A percentile compares a stretch with the other conserved stretches of the same genome.
Evolutionary conservation across 2,797 vertebrate species (phyloP).

Genomic region (Nannoperca australis): DNA sequence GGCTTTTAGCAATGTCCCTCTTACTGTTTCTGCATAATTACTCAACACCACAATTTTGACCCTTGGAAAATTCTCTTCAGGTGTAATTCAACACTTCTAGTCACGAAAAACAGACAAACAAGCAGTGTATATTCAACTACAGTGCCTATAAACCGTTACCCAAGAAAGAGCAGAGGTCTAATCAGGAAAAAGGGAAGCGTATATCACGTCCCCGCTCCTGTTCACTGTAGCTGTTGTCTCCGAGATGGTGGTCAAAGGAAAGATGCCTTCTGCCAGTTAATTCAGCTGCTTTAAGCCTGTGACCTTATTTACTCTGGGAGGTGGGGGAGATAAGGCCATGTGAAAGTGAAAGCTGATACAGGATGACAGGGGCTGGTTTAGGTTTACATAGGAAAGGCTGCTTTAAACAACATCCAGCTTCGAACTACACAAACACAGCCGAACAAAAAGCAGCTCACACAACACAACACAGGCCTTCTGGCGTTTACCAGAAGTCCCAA

Average conservation of each 20-base stretch:
- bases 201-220: not conserved
- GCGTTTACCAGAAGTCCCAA: conserved; percentile 52
- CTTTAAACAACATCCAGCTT: conserved; percentile 6
- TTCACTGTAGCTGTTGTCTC: conserved; percentile 3
- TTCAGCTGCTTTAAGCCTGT: conserved; percentile 28
- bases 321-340: conserved; percentile 5
- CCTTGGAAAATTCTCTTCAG: not conserved
- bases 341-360: conserved; percentile 32
- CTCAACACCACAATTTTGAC: not conserved
- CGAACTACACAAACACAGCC: not conserved
- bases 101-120: not conserved
- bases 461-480: conserved; percentile 62
- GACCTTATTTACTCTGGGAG: conserved; percentile 23
- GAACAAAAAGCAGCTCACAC: conserved; percentile 44
- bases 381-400: not conserved
- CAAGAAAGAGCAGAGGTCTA: conserved; percentile 18
- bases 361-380: conserved; percentile 13
- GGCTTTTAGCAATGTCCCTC: not conserved
- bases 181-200: not conserved
- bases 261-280: conserved; percentile 7
- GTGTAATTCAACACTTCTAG: not conserved
- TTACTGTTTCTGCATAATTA: not conserved
- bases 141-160: conserved; percentile 13
- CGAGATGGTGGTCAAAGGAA: conserved; percentile 9
- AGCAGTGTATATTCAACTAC: not conserved